A percentile compares a stretch with the other conserved stretches of the same genome.
These are phyloP conservation scores for Emys orbicularis DNA, from an alignment of 2,797 vertebrate genomes.

Conservation along the genomic window DNA sequence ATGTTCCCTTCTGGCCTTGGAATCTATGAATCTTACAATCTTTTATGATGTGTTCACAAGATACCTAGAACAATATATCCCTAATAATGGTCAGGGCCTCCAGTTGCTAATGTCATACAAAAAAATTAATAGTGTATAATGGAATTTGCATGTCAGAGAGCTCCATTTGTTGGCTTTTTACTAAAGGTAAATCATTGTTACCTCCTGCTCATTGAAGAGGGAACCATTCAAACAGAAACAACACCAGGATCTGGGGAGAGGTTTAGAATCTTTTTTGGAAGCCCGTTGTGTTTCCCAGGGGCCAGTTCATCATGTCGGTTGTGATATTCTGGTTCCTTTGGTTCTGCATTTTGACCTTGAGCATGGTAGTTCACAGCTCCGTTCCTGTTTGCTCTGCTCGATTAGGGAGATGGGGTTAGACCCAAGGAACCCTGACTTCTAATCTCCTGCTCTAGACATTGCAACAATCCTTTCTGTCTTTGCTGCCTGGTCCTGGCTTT, in stretches of 20 bases:
- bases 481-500: background rate
- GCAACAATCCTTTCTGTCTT: background rate
- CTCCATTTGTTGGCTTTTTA: background rate
- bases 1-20: background rate
- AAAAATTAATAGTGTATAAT: background rate
- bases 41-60: background rate
- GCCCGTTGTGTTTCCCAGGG: background rate
- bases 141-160: background rate
- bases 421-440: background rate
- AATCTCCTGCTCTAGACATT: background rate
- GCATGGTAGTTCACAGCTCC: background rate
- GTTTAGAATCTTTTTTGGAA: background rate
- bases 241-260: background rate
- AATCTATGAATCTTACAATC: background rate
- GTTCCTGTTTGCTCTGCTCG: conserved; percentile 24
- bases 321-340: conserved; percentile 28
- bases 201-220: background rate
- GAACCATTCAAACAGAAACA: background rate
- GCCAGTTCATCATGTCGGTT: conserved; percentile 7
- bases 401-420: background rate
- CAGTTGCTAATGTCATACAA: background rate
- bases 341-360: background rate
- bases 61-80: fast-evolving
- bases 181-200: background rate
- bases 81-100: background rate